Evolutionary conservation across 2,113 vertebrate genomes (phyloP).

Genomic region (Enhydra lutris): DNA sequence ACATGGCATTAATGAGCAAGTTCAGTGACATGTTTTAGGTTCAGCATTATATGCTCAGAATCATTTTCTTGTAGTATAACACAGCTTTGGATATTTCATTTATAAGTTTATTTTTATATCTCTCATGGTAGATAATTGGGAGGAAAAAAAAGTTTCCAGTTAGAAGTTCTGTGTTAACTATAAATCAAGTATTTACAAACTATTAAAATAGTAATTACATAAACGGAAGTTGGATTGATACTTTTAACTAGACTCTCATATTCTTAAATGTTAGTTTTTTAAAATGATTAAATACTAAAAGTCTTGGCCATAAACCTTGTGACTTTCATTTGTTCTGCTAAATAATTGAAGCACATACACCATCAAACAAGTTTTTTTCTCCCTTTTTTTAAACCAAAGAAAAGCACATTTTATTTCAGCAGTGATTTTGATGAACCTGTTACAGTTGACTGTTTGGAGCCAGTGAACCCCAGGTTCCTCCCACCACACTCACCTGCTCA

Average conservation of each 20-base stretch:
- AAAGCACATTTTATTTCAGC: neutral
- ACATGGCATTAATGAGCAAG: neutral
- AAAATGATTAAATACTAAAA: neutral
- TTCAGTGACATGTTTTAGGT: neutral
- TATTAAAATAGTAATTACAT: neutral
- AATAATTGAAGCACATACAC: neutral
- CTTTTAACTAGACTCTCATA: neutral
- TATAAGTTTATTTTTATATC: neutral
- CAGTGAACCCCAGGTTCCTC: conserved; percentile 73
- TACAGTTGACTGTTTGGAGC: conserved; percentile 85
- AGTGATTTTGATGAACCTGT: conserved; percentile 78
- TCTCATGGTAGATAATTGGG: neutral
- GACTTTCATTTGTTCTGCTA: neutral
- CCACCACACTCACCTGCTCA: conserved; percentile 30
- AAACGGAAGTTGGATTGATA: neutral
- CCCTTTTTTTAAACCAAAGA: neutral
- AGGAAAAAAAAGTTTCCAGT: neutral
- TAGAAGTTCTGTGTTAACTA: neutral
- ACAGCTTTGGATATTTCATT: neutral
- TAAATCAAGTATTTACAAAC: neutral
- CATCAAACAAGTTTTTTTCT: rapidly evolving
- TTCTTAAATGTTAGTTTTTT: neutral
- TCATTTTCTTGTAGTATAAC: neutral
- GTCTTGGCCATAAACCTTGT: neutral
- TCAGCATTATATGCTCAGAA: neutral